Evolutionary conservation across 2,888 invertebrate species (phyloP).

Genomic region (Drosophila greeni): DNA sequence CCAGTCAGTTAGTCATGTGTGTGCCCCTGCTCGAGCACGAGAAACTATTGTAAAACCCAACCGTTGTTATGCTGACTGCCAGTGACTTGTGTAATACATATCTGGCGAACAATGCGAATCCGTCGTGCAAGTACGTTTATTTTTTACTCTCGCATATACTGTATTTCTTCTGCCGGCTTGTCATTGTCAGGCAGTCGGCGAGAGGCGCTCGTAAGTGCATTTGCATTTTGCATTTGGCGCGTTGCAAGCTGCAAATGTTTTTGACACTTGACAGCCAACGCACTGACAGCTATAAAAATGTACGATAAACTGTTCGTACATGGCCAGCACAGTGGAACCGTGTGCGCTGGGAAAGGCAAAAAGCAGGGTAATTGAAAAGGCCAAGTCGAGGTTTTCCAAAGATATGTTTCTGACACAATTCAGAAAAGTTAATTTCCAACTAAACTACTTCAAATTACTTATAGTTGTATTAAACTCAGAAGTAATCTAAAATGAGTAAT

Average conservation of each 20-base stretch:
- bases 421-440: neutral
- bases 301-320: constrained; percentile 42
- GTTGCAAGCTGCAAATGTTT: constrained; percentile 64
- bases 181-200: constrained; percentile 65
- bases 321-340: constrained; percentile 29
- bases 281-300: constrained; percentile 70
- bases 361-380: neutral
- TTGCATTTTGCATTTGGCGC: constrained; percentile 56
- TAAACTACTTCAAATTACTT: no score
- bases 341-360: neutral
- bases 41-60: constrained; percentile 41
- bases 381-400: neutral
- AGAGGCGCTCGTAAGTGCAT: constrained; percentile 62
- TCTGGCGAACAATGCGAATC: constrained; percentile 63
- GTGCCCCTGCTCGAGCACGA: constrained; percentile 20
- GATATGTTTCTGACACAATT: neutral
- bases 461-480: no score
- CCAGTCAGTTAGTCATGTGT: constrained; percentile 25
- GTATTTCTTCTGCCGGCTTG: constrained; percentile 59
- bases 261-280: constrained; percentile 72
- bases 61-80: constrained; percentile 39
- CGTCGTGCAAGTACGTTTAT: constrained; percentile 43
- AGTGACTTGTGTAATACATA: constrained; percentile 64
- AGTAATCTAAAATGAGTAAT: no score
- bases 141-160: constrained; percentile 13